These are phyloP conservation scores for Octodonta nipae DNA, from an alignment of 2,888 invertebrate species.

Conservation along the genomic window DNA sequence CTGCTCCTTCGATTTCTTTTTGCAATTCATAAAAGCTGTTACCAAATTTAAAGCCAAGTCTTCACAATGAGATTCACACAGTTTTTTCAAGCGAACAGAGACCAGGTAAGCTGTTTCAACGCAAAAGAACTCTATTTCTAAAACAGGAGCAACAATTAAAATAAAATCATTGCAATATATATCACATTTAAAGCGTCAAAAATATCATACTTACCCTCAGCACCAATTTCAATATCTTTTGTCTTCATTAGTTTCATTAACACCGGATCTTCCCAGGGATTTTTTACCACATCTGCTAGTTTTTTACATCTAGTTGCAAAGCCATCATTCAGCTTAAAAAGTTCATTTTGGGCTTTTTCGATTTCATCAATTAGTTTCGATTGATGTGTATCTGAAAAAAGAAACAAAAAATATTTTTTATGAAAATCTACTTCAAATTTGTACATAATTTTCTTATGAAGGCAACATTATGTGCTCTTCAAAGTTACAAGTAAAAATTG, in stretches of 20 bases:
- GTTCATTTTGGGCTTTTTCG: constrained; percentile 26
- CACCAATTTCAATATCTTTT: constrained; percentile 26
- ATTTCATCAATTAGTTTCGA: constrained; percentile 21
- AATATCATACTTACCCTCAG: constrained; percentile 23
- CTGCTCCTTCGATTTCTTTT: constrained; percentile 27
- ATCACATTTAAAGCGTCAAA: constrained; percentile 1
- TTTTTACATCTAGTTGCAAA: constrained; percentile 30
- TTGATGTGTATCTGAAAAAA: constrained; percentile 13
- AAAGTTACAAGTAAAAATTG: too few relatives aligned
- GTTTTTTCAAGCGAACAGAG: constrained; percentile 44
- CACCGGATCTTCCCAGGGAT: constrained; percentile 32
- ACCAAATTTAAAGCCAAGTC: constrained; percentile 47
- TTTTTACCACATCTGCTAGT: constrained; percentile 30
- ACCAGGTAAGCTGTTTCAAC: constrained; percentile 45
- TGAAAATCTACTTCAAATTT: neutral
- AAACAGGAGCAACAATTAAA: constrained; percentile 16
- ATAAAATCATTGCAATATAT: neutral
- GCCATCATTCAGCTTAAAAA: constrained; percentile 25
- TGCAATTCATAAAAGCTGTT: constrained; percentile 36
- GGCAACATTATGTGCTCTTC: too few relatives aligned
- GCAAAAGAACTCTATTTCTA: constrained; percentile 42
- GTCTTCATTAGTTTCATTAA: constrained; percentile 27
- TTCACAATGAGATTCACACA: constrained; percentile 48
- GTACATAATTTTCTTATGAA: too few relatives aligned
- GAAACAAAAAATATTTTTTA: neutral